Percentiles rank a stretch among this genome's conserved stretches.
These are phyloP conservation scores for Ommatoiulus sabulosus DNA, from an alignment of 2,888 invertebrate genomes.

Conservation along the genomic window DNA sequence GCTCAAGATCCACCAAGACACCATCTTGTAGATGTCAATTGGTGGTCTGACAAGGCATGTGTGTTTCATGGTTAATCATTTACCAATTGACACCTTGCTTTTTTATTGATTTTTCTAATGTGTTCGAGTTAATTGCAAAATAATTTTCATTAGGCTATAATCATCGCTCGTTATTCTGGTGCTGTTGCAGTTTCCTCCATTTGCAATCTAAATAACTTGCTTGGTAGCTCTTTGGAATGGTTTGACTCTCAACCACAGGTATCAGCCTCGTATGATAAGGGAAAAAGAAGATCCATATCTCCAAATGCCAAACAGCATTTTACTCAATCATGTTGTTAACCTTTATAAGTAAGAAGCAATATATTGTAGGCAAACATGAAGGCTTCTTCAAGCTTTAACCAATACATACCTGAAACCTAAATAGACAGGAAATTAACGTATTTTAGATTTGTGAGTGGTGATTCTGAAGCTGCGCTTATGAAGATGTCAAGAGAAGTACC, in stretches of 20 bases:
- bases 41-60: constrained; percentile 79
- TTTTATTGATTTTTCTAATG: neutral
- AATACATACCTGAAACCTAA: too few species aligned
- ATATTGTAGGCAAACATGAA: too few species aligned
- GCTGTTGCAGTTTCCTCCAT: constrained; percentile 77
- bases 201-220: constrained; percentile 73
- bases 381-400: too few species aligned
- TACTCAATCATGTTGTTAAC: too few species aligned
- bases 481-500: too few species aligned
- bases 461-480: too few species aligned
- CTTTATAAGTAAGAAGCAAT: too few species aligned
- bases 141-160: constrained; percentile 72
- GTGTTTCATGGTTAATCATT: constrained; percentile 61
- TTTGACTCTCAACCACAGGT: constrained; percentile 73
- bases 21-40: constrained; percentile 77
- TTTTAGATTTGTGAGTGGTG: too few species aligned
- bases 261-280: constrained; percentile 72
- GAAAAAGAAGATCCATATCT: constrained; percentile 63
- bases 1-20: constrained; percentile 69
- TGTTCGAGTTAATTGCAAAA: neutral
- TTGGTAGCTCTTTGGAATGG: constrained; percentile 80
- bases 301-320: constrained; percentile 58
- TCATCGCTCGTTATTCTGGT: constrained; percentile 78
- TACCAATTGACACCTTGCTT: too few species aligned
- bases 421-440: too few species aligned